These are phyloP conservation scores for Coronaproctus castanopsis DNA, from an alignment of 2,888 invertebrate genomes.

Conservation along the genomic window DNA sequence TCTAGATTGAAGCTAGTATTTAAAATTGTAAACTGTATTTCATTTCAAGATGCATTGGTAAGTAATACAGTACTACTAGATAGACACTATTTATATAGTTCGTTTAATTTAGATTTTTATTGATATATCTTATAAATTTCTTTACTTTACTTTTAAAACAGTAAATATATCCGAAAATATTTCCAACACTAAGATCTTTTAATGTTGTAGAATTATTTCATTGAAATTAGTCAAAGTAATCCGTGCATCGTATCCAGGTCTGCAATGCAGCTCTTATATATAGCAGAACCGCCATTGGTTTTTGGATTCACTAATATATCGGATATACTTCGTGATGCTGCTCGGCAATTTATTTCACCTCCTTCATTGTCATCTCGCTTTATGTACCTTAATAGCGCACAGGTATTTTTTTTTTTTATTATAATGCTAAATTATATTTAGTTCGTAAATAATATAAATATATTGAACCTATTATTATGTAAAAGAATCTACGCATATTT, in stretches of 20 bases:
- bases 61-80: conserved; percentile 2
- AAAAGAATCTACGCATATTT: too few relatives aligned
- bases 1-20: conserved; percentile 57
- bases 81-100: neutral
- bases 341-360: conserved; percentile 70
- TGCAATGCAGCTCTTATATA: conserved; percentile 62
- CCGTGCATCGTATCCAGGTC: conserved; percentile 86
- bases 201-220: conserved; percentile 81
- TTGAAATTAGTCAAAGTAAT: conserved; percentile 69
- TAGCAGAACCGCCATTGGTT: conserved; percentile 31
- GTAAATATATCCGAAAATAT: too few relatives aligned
- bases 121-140: neutral
- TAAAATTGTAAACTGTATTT: conserved; percentile 54
- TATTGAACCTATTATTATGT: too few relatives aligned
- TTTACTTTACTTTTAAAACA: neutral
- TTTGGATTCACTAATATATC: conserved; percentile 41
- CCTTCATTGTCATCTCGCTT: conserved; percentile 63
- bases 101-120: neutral
- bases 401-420: neutral
- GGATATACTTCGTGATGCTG: conserved; percentile 68
- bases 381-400: conserved; percentile 35
- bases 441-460: too few relatives aligned
- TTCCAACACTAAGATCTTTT: too few relatives aligned
- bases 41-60: conserved; percentile 66
- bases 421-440: neutral